These are phyloP conservation scores for Arctopsyche grandis DNA, from an alignment of 1,140 invertebrate species.

Conservation along the genomic window DNA sequence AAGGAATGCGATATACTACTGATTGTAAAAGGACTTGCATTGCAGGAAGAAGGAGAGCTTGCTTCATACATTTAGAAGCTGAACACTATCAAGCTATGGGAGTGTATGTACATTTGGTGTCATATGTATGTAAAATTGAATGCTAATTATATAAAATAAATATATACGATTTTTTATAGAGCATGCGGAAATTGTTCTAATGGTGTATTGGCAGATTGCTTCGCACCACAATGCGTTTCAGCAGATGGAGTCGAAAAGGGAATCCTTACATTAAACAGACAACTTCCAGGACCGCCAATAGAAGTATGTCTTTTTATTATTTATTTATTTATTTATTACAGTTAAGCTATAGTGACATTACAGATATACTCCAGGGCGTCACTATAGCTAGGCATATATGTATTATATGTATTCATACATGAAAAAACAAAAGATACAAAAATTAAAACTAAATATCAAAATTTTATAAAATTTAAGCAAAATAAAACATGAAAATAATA, in stretches of 20 bases:
- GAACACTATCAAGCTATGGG: constrained; percentile 65
- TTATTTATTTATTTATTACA: too few relatives aligned
- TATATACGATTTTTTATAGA: constrained; percentile 41
- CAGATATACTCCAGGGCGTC: too few relatives aligned
- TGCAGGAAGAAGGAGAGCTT: constrained; percentile 54
- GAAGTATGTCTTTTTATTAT: constrained; percentile 59
- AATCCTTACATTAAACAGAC: constrained; percentile 69
- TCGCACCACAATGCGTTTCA: constrained; percentile 67
- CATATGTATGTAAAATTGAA: not conserved
- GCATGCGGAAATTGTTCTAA: constrained; percentile 56
- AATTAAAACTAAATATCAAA: too few relatives aligned
- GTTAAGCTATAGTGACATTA: too few relatives aligned
- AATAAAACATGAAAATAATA: constrained; percentile 20
- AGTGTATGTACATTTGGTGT: constrained; percentile 55
- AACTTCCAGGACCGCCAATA: constrained; percentile 70
- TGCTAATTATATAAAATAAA: not conserved
- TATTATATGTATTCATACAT: too few relatives aligned
- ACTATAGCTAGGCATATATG: too few relatives aligned
- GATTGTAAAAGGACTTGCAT: constrained; percentile 52
- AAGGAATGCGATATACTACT: not conserved
- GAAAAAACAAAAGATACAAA: too few relatives aligned
- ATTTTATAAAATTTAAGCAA: not conserved
- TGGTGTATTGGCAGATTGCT: constrained; percentile 60
- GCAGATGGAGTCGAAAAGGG: constrained; percentile 68
- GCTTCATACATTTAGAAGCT: constrained; percentile 64